Percentiles rank a stretch among this genome's conserved stretches.
Evolutionary conservation across 1,140 invertebrate species (phyloP).

Genomic region (Drosophila eugracilis): DNA sequence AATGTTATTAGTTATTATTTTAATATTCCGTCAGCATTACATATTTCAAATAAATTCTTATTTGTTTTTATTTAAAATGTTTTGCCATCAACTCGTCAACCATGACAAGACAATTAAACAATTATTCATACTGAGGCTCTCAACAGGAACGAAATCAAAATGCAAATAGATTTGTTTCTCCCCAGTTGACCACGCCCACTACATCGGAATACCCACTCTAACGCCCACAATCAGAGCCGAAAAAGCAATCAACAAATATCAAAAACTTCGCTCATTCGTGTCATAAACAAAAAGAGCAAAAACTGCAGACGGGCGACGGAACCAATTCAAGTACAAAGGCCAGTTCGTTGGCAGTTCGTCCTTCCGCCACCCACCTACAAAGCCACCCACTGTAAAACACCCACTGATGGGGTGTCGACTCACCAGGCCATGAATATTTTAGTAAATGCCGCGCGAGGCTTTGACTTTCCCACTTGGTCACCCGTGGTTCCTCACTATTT

Average conservation of each 20-base stretch:
- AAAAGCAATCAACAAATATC: conserved; percentile 79
- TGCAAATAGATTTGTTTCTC: conserved; percentile 47
- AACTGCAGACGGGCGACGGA: conserved; percentile 26
- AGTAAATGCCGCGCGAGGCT: conserved; percentile 74
- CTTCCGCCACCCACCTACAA: conserved; percentile 7
- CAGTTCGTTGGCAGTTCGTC: conserved; percentile 58
- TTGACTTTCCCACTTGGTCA: conserved; percentile 75
- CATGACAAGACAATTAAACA: conserved; percentile 37
- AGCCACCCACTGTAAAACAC: not conserved
- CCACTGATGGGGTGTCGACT: conserved; percentile 56
- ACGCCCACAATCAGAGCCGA: conserved; percentile 55
- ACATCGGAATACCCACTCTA: conserved; percentile 25
- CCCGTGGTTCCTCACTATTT: conserved; percentile 60
- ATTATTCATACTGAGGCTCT: conserved; percentile 16
- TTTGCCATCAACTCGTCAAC: conserved; percentile 3
- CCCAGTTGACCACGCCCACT: conserved; percentile 29
- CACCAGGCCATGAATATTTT: conserved; percentile 79
- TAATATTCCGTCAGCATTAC: too few species aligned
- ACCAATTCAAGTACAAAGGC: conserved; percentile 55
- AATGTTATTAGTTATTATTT: too few species aligned
- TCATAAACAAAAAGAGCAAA: conserved; percentile 67
- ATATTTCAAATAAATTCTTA: not conserved
- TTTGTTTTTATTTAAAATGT: not conserved
- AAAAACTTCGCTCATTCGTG: conserved; percentile 75
- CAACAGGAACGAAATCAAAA: conserved; percentile 42